phyloP scores from a whole-genome alignment of 2,113 vertebrate genomes.

The Notarius lentiginosus region DNA sequence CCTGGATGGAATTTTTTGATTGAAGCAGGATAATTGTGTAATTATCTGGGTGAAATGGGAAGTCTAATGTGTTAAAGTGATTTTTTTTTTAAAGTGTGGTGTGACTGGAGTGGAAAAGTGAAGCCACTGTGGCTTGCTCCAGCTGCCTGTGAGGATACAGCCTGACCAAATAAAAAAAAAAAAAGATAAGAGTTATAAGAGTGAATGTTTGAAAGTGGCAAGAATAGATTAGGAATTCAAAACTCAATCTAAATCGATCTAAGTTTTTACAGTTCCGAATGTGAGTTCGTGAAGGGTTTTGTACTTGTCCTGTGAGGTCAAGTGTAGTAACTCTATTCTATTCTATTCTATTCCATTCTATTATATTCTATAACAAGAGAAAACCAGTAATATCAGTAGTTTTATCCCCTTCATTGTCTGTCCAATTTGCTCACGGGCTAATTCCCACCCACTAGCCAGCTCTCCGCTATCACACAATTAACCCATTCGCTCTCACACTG shows the following conservation, averaged over 20 bases:
- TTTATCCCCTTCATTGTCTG: neutral
- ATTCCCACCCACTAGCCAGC: neutral
- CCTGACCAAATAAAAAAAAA: constrained; percentile 62
- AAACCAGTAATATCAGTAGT: neutral
- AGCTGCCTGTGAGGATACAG: constrained; percentile 67
- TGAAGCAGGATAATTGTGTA: constrained; percentile 94
- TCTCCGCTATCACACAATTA: neutral
- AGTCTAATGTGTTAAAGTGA: constrained; percentile 92
- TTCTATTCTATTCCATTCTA: neutral
- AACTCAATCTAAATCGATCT: neutral
- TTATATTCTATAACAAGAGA: neutral
- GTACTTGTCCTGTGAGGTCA: neutral
- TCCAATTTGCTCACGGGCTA: too few relatives aligned
- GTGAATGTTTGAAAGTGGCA: neutral
- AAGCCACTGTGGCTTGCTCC: constrained; percentile 43
- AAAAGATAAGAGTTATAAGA: constrained; percentile 48
- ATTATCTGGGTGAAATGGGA: constrained; percentile 93
- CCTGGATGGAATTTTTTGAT: constrained; percentile 83
- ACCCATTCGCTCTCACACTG: too few relatives aligned
- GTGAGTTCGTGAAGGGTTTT: neutral
- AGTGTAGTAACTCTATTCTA: neutral
- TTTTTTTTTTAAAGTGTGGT: constrained; percentile 78
- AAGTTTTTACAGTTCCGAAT: neutral
- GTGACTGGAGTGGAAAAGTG: constrained; percentile 43
- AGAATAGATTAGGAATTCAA: neutral